Evolutionary conservation across 1,140 invertebrate species (phyloP), one percentile per base, ranked within the genome.

Genomic region (Scaptodrosophila lebanonensis): DNA sequence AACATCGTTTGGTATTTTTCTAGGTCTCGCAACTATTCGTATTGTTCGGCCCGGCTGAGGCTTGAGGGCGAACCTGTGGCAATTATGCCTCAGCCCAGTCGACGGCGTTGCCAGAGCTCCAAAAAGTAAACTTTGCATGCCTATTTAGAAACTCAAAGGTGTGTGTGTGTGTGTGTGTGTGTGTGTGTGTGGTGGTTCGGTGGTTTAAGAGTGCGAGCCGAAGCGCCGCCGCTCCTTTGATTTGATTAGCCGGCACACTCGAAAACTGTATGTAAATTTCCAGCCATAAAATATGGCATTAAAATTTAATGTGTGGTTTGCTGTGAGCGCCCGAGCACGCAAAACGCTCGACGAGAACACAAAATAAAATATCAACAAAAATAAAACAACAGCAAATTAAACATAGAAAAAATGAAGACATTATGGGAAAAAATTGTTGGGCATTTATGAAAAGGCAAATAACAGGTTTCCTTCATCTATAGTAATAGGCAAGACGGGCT

Each of bases 231-330:
- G 52, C 59, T 66, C 66, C 51, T 73, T 73, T 79, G 73, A 79
- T 79, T 79, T 79, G 73, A 79, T 79, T 79, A 79, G 75, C 40
- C 54, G 30, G 42, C 51, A 42, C 43, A 45, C 33, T 35, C 32
- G 20, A 42, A 50, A 79, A 82, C 82, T 82, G 70, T 82, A 82
- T 82, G 66, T 52, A 75, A 65, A 82, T 82, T 82, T 61, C 50
- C 48, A 56, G 75, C n/a, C 75, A 73, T 79, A 77, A 77, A 77
- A 77, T 82, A 82, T 79, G 73, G 75, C 70, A 82, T 82, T 82
- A 82, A 75, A 75, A 70, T 61, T 70, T 82, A 82, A 82, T 82
- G 75, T 82, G 51, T 76, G 61, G 56, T 66, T 70, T 13, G 6
- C 9, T 16, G 35, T 38, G 9, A n/a, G n/a, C 8, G 22, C 8